Base-by-base conservation (phyloP, 2,888 invertebrate genomes). In the Sesia bembeciformis region DNA sequence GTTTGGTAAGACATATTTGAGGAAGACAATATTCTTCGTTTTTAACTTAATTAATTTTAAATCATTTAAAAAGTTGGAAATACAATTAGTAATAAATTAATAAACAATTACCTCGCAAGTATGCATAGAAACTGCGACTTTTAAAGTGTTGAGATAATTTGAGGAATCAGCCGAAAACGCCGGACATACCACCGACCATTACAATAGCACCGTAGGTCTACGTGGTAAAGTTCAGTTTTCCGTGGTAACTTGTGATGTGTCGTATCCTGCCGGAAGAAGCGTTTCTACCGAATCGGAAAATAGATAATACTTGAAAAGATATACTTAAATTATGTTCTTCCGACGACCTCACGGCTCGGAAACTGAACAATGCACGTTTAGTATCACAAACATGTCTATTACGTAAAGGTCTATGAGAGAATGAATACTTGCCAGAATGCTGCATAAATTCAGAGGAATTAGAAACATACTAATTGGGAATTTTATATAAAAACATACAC, bases 221-320 rank as follows among this genome's bases (percentile, higher is more conserved):
- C 7, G 50, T 23, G n/a, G 46, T 58, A 59, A 50, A 52, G 60
- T 58, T 53, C 38, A 58, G 52, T 54, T 56, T 57, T 6, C 49
- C 5, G 54, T 53, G 52, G n/a, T 40, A 8, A 8, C n/a, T 23
- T 52, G 40, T 40, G 52, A 41, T 52, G 50, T 40, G 40, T 52
- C 53, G 39, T 6, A 71, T 71, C 71, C 69, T 71, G 69, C 72
- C 77, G 79, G 81, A 82, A 83, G 70, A 40, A 65, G 65, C 76
- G 79, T 81, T 84, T 82, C 80, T 78, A 80, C 70, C 75, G 70
- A 80, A 87, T 85, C 84, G 81, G 81, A 81, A 85, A 72, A 67
- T 73, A 76, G 74, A 81, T 87, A 87, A 86, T 86, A 67, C 76
- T 69, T 76, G 70, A 75, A 81, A 78, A 76, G 78, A 82, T 80